Evolutionary conservation across 2,888 invertebrate genomes (phyloP).

Genomic region (Heliconius ismenius): DNA sequence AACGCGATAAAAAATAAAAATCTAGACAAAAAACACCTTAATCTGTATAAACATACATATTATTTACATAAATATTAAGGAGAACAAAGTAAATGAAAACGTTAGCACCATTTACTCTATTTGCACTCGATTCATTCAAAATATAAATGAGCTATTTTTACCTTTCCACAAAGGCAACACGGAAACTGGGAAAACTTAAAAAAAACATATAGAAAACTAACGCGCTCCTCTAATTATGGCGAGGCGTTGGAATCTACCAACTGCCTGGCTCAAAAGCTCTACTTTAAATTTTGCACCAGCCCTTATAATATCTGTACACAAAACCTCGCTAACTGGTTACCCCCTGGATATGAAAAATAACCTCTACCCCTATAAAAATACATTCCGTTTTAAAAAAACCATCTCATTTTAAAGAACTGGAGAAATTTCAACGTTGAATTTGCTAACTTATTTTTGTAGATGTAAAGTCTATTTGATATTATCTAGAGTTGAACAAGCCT

Average conservation of each 20-base stretch:
- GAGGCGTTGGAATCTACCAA: slow-evolving; percentile 58
- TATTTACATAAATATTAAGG: background rate
- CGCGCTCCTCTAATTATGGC: slow-evolving; percentile 39
- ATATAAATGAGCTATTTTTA: slow-evolving; percentile 27
- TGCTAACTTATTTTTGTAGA: slow-evolving; percentile 48
- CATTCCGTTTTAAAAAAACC: slow-evolving; percentile 50
- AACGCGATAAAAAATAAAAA: background rate
- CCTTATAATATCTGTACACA: slow-evolving; percentile 71
- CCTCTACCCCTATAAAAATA: slow-evolving; percentile 47
- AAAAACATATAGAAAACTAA: slow-evolving; percentile 8
- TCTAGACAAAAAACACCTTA: background rate
- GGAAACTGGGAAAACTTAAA: slow-evolving; percentile 17
- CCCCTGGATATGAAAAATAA: slow-evolving; percentile 50
- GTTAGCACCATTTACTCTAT: background rate
- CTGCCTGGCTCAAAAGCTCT: slow-evolving; percentile 68
- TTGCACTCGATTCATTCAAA: slow-evolving; percentile 23
- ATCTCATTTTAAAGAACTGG: slow-evolving; percentile 42
- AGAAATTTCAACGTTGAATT: slow-evolving; percentile 49
- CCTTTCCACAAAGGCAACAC: slow-evolving; percentile 19
- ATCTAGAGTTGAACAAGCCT: slow-evolving; percentile 58
- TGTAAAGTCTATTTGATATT: slow-evolving; percentile 51
- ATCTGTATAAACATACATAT: background rate
- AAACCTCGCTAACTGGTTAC: slow-evolving; percentile 59
- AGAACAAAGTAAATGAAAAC: slow-evolving; percentile 12
- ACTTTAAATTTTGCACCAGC: slow-evolving; percentile 78